Base-by-base conservation (phyloP, 2,113 vertebrate genomes). In the Psephotus haematonotus region DNA sequence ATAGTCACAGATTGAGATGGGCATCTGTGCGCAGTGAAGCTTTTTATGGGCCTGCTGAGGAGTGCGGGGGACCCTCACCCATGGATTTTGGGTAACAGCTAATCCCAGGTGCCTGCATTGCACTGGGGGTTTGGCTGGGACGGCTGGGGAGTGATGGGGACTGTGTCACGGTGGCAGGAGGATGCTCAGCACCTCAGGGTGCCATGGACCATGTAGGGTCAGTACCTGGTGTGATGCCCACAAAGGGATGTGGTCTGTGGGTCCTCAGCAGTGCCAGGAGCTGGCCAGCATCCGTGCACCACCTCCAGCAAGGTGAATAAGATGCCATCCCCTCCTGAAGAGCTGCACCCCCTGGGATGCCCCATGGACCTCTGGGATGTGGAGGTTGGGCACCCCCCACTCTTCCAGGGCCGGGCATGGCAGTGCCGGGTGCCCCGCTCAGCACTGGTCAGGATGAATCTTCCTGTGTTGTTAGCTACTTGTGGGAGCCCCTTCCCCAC, bases 391-490 rank as follows among this genome's bases (percentile, higher is more conserved):
- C 16, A 85, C 7, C 98, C 98, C 6, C 95, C 57, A 2, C 98
- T 96, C 91, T 99, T 97, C 96, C 94, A 93, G 8, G 97, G 98
- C 89, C 77, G 88, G 25, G 97, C 94, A n/a, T 95, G 96, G 76
- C 98, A 97, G 92, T 76, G 98, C 80, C 96, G 97, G 9, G 98
- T 99, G 37, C 98, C 99, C 1, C 94, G 98, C 94, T 98, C 98
- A 0, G 98, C 97, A 2, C 79, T 98, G 71, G 93, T 99, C 41
- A 99, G 98, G 98, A 98, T 99, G 86, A 94, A 33, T 76, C 62
- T 28, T 24, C 25, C 9, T 50, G 59, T 1, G 1, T 49, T 17
- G 14, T 7, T 4, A 1, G 43, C 41, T 7, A 17, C 70, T 52
- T 6, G 2, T 3, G 2, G 50, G 29, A 86, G 4, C n/a, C n/a